Evolutionary conservation across 2,797 vertebrate genomes (phyloP), one percentile per base, ranked within the genome.

Genomic region (Thalassophryne amazonica): DNA sequence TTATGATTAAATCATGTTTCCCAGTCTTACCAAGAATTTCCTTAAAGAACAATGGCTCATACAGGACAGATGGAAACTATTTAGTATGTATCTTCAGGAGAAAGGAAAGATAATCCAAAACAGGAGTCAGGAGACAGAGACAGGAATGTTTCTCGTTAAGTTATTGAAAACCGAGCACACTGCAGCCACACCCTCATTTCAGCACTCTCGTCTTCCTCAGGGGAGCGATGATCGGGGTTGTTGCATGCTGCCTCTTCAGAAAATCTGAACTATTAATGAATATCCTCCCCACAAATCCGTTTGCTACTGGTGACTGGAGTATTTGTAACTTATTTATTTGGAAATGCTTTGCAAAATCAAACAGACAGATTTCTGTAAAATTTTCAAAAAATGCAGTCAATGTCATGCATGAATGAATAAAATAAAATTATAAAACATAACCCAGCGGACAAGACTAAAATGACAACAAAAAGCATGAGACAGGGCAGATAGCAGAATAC

Each of bases 241-340:
- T 60, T 64, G 52, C 11, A 40, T 37, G 49, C 56, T 55, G 64
- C 27, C 36, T 78, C 51, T 74, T 69, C 21, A 63, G 66, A 47
- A 60, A 60, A 69, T 75, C 60, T 71, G 45, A 10, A 17, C 36
- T 4, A 34, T 48, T 78, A 77, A 76, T 73, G 64, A 72, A 69
- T 27, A 65, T 69, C 61, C 52, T 53, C 50, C 50, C 64, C 49
- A 51, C 49, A 57, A 77, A 69, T 57, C 29, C 30, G 60, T 60
- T 60, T 76, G 56, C 51, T 61, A 56, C 3, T 9, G 53, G 47
- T 25, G 42, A 75, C 41, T 32, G 35, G 60, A 74, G 65, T 71
- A 73, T 67, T 69, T 43, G 47, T 59, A 60, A 58, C 34, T n/a
- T 33, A 35, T 61, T 73, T 49, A 54, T 45, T 42, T 40, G 5